Evolutionary conservation across 2,888 invertebrate genomes (phyloP), one percentile per base, ranked within the genome.

Genomic region (Colletes collaris): DNA sequence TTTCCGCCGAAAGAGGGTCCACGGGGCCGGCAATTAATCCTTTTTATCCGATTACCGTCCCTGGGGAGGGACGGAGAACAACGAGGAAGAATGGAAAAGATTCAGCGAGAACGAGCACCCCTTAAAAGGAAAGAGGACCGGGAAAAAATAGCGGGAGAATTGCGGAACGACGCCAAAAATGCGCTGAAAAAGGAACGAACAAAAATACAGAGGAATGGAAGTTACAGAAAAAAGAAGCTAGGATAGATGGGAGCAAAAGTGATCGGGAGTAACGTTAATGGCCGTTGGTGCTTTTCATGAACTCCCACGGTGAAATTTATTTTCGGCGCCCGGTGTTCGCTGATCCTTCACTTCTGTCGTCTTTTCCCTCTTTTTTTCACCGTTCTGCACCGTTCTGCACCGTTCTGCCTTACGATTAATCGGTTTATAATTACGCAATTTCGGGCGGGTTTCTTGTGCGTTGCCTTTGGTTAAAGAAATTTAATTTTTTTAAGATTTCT

Each of bases 11-110:
- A 74, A 76, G 74, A 77, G 76, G 53, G 63, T 67, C 59, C 65
- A 53, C 56, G 37, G 50, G 71, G 52, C 56, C n/a, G 37, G 60
- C 81, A 77, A 86, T 83, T 85, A 86, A 86, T 86, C 78, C 79
- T 73, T 81, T 85, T 85, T 85, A 86, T 81, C 71, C 81, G 64
- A 60, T 53, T 62, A 53, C 46, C 60, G 56, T 35, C 6, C 68
- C 46, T 62, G 0, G 49, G 16, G 35, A 52, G 19, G 44, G 44
- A 19, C 40, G 40, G n/a, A 59, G 59, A 8, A 40, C 11, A n/a
- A 37, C 16, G 10, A 52, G 19, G 55, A n/a, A 55, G 4, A 19
- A 13, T 0, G 6, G n/a, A 11, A 13, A 6, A n/a, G 44, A 46
- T 46, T 59, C 40, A 50, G 37, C 3, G 52, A 49, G 19, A 63